phyloP scores from a whole-genome alignment of 2,797 vertebrate species.

The Gila robusta region DNA sequence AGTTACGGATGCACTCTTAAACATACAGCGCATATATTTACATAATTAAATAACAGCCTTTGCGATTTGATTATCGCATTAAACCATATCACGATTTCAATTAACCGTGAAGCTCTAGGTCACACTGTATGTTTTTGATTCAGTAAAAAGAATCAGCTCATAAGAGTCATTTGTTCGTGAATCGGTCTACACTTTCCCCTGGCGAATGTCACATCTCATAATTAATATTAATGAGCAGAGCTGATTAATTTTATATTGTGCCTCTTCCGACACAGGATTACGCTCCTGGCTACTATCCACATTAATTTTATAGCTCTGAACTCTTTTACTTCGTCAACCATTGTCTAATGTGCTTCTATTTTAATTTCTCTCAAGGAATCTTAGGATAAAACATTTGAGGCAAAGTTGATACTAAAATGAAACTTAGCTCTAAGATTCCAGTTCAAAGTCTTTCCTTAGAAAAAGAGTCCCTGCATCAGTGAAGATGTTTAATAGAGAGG shows the following conservation, averaged over 20 bases:
- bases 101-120: neutral
- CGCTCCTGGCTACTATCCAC: constrained; percentile 1
- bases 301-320: constrained; percentile 20
- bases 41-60: neutral
- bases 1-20: neutral
- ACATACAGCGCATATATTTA: neutral
- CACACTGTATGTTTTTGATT: neutral
- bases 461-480: neutral
- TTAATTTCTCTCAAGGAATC: constrained; percentile 3
- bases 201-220: neutral
- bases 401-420: neutral
- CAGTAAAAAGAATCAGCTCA: neutral
- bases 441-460: neutral
- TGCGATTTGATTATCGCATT: neutral
- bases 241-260: neutral
- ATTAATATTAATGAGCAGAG: constrained; percentile 25
- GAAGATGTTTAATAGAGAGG: constrained; percentile 13
- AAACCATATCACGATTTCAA: neutral
- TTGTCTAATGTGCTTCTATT: constrained; percentile 30
- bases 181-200: neutral
- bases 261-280: constrained; percentile 16
- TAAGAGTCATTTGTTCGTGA: neutral
- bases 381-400: neutral
- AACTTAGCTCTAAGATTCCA: neutral
- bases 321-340: constrained; percentile 23